phyloP scores from a whole-genome alignment of 2,113 vertebrate species.

The Xiphorhynchus elegans region DNA sequence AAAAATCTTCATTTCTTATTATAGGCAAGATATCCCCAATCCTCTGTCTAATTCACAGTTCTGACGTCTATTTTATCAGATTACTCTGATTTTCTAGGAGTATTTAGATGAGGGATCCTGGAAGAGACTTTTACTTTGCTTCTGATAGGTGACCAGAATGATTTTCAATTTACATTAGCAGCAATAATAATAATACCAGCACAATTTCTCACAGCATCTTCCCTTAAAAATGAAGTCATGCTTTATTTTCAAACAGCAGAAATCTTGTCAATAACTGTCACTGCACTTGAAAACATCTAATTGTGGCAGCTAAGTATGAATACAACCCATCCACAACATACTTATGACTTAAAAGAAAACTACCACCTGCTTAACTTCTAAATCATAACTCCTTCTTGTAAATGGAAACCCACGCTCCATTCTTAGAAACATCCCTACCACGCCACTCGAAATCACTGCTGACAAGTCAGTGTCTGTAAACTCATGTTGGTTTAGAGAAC shows the following conservation, averaged over 20 bases:
- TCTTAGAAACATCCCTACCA: background rate
- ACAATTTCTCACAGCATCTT: background rate
- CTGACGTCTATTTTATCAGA: background rate
- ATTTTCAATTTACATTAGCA: background rate
- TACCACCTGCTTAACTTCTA: background rate
- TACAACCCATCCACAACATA: background rate
- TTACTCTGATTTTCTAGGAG: background rate
- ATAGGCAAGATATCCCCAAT: background rate
- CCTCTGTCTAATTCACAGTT: background rate
- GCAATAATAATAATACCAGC: background rate
- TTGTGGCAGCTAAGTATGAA: background rate
- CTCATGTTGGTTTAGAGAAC: background rate
- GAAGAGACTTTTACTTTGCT: background rate
- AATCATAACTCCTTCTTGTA: background rate
- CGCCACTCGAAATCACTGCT: background rate
- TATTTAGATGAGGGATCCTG: background rate
- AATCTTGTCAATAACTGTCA: background rate
- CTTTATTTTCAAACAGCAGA: background rate
- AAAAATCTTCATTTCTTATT: background rate
- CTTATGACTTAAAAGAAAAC: background rate
- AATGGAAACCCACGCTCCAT: background rate
- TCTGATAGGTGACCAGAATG: background rate
- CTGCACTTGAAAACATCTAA: background rate
- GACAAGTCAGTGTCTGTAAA: background rate
- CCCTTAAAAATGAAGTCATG: background rate